Conservation (phyloP, 2,113 vertebrate genomes). For the Rhagologus leucostigma region DNA sequence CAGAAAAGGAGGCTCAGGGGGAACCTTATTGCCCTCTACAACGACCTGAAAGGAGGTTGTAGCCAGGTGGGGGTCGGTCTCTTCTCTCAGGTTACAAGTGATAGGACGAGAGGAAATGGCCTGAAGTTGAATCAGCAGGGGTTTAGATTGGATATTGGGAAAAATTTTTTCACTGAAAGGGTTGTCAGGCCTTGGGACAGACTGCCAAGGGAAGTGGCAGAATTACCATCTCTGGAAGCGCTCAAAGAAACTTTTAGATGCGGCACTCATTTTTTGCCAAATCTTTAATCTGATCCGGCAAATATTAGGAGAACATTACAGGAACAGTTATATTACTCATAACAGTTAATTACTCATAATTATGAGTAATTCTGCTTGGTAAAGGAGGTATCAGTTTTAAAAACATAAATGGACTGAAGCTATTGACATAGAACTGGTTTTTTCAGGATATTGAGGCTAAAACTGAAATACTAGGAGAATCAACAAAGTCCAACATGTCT, state of each 20-base stretch:
- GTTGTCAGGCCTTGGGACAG: not conserved
- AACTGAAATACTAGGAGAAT: slow-evolving; percentile 32
- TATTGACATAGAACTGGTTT: not conserved
- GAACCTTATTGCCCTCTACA: not conserved
- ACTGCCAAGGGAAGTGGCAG: not conserved
- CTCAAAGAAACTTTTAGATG: not conserved
- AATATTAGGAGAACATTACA: not conserved
- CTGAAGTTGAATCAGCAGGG: not conserved
- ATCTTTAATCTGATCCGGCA: slow-evolving; percentile 40
- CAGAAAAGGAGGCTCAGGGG: not conserved
- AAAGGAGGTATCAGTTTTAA: not conserved
- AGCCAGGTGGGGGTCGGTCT: no score
- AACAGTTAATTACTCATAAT: no score
- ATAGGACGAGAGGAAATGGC: not conserved
- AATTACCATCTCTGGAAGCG: not conserved
- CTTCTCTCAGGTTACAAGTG: not conserved
- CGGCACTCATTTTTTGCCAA: not conserved
- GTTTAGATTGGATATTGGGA: not conserved
- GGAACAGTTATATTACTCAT: not conserved
- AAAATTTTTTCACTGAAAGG: not conserved
- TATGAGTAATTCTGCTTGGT: not conserved
- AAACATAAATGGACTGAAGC: not conserved
- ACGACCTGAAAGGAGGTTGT: not conserved
- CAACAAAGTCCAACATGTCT: not conserved
- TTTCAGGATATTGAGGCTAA: not conserved